Percentiles rank a stretch among this genome's conserved stretches.
These are phyloP conservation scores for Diaperis boleti DNA, from an alignment of 2,888 invertebrate genomes.

Conservation along the genomic window DNA sequence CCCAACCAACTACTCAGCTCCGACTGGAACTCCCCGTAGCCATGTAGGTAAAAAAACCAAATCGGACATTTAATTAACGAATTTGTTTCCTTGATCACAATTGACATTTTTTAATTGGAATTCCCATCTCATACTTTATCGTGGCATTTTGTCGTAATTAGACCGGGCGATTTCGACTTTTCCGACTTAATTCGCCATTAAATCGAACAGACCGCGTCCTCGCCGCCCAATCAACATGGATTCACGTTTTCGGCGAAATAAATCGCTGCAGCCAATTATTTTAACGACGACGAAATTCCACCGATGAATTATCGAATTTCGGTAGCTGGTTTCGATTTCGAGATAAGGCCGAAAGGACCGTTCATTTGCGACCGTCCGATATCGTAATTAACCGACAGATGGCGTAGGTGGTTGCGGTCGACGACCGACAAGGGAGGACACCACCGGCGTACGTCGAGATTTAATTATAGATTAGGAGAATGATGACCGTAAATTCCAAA, in stretches of 20 bases:
- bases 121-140: constrained; percentile 11
- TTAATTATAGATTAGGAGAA: neutral
- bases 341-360: constrained; percentile 13
- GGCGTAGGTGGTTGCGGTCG: constrained; percentile 11
- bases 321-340: constrained; percentile 18
- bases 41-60: too few relatives aligned
- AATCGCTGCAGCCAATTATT: constrained; percentile 28
- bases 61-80: too few relatives aligned
- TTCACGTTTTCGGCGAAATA: constrained; percentile 27
- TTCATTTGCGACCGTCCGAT: constrained; percentile 21
- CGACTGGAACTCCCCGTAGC: too few relatives aligned
- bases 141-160: constrained; percentile 9
- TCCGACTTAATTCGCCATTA: constrained; percentile 22
- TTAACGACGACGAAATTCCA: constrained; percentile 27
- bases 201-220: neutral
- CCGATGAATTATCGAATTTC: constrained; percentile 31
- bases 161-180: neutral
- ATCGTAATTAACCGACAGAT: neutral
- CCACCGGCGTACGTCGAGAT: constrained; percentile 1
- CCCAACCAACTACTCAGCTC: too few relatives aligned
- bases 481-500: neutral
- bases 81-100: too few relatives aligned
- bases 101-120: constrained; percentile 16
- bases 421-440: neutral
- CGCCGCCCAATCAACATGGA: constrained; percentile 26